These are phyloP conservation scores for Patella ulyssiponensis DNA, from an alignment of 2,888 invertebrate genomes.

Conservation along the genomic window DNA sequence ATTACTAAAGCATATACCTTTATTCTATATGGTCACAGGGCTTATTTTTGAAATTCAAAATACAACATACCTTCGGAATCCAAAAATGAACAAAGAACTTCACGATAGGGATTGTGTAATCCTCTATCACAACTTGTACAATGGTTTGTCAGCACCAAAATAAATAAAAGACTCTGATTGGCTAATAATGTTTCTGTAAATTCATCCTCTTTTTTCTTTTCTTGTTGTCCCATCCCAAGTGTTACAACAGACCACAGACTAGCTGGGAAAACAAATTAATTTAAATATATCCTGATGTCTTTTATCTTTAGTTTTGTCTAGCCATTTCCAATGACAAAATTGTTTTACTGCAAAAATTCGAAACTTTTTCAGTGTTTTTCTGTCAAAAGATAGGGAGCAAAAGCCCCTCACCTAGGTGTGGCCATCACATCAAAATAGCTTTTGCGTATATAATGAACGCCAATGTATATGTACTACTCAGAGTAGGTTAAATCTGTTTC, in stretches of 20 bases:
- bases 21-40: no score
- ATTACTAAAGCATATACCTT: background rate
- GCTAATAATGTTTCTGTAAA: constrained; percentile 77
- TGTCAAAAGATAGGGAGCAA: no score
- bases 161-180: constrained; percentile 89
- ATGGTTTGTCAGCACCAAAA: constrained; percentile 91
- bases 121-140: constrained; percentile 77
- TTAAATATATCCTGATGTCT: background rate
- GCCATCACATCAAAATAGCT: no score
- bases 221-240: constrained; percentile 67
- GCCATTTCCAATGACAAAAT: background rate
- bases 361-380: background rate
- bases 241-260: constrained; percentile 73
- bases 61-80: constrained; percentile 81
- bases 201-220: constrained; percentile 64
- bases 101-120: constrained; percentile 84
- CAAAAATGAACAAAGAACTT: constrained; percentile 86
- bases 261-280: constrained; percentile 54
- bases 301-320: background rate
- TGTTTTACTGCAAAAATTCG: background rate
- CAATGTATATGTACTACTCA: no score
- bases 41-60: background rate
- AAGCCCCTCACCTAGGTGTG: no score
- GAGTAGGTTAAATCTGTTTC: background rate
- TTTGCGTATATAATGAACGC: no score